Base-by-base conservation (phyloP, 2,113 vertebrate genomes). In the Myodes glareolus region DNA sequence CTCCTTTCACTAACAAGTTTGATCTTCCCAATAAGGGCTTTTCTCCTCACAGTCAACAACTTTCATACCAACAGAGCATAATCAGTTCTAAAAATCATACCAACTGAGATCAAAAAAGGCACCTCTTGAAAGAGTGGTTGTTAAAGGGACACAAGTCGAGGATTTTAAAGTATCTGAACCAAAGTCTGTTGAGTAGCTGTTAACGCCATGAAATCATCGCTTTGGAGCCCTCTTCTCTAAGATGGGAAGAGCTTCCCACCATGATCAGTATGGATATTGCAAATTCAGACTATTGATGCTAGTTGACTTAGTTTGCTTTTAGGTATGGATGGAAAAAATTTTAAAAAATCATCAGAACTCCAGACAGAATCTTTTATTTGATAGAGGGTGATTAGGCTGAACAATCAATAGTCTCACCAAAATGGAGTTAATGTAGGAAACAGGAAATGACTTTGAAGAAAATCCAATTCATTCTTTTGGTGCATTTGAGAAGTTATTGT, bases 381-480 rank as follows among this genome's bases (percentile, higher is more conserved):
- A 95, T 94, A 55, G n/a, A 95, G 31, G 77, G 61, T 67, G 36
- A 94, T 94, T 92, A 90, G 65, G 4, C n/a, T 86, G 63, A 96
- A 92, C 2, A 90, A 91, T 94, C 58, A 96, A 52, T 47, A 95
- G 80, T 5, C 29, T n/a, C 55, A 89, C 45, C 75, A 86, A 89
- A 90, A 89, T 31, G 91, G 68, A 93, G 50, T 93, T 94, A 97
- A 95, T 88, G 31, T 82, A 82, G 39, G 77, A 93, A 93, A 89
- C 10, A 96, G 78, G 39, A 96, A 96, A 87, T 92, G 94, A 55
- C 27, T 77, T 82, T 77, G 73, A 92, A 90, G 95, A 96, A 97
- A 96, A 91, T 91, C 85, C 3, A 93, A 33, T 94, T 36, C 12
- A 91, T 58, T 76, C 92, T 96, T 47, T 80, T 91, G n/a, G 55